These are phyloP conservation scores for Eurosta solidaginis DNA, from an alignment of 1,140 invertebrate species.

Conservation along the genomic window DNA sequence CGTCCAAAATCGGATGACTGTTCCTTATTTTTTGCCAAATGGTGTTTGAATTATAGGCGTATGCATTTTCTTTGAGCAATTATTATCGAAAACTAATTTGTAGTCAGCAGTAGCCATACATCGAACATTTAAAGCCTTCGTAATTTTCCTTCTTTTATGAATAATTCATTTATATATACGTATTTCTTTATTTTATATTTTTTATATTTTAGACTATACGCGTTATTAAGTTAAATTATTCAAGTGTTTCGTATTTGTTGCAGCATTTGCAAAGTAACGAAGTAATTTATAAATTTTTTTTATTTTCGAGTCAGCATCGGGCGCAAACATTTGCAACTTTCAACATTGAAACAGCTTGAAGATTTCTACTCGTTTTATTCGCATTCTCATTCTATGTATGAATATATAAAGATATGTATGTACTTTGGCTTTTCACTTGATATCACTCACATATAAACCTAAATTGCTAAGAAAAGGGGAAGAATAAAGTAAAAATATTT, in stretches of 20 bases:
- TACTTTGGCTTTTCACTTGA: slow-evolving; percentile 11
- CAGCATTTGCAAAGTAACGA: slow-evolving; percentile 13
- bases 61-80: no score
- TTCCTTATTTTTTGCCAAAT: no score
- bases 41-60: no score
- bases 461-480: slow-evolving; percentile 59
- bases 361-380: slow-evolving; percentile 9
- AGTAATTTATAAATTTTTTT: slow-evolving; percentile 22
- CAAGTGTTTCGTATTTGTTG: slow-evolving; percentile 23
- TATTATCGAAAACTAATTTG: no score
- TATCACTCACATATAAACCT: slow-evolving; percentile 43
- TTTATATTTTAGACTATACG: neutral
- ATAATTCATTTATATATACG: neutral
- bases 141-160: neutral
- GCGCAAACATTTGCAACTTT: slow-evolving; percentile 25
- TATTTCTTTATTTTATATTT: neutral
- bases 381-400: neutral
- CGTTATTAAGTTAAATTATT: neutral
- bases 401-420: neutral
- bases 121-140: neutral
- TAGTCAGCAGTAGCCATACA: neutral
- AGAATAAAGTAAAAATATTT: slow-evolving; percentile 60
- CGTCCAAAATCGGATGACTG: no score
- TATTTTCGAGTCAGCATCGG: neutral
- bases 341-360: slow-evolving; percentile 16